Conservation (phyloP, 2,113 vertebrate genomes). For the Arizona elegans region DNA sequence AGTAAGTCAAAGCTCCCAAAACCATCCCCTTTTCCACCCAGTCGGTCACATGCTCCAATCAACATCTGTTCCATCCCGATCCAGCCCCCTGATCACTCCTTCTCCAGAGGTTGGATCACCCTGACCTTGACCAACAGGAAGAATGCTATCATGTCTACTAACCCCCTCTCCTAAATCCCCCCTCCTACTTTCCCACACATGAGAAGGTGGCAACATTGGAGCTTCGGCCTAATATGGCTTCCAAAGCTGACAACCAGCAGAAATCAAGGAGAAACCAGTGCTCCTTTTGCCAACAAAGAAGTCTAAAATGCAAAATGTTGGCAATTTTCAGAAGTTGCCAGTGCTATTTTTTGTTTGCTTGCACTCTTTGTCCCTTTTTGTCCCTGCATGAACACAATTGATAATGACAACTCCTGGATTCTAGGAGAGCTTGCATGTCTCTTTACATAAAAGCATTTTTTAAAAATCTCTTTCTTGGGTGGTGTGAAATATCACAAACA, state of each 20-base stretch:
- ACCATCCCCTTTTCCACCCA: too few relatives aligned
- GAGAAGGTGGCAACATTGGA: too few relatives aligned
- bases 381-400: slow-evolving; percentile 46
- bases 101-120: too few relatives aligned
- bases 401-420: slow-evolving; percentile 17
- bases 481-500: slow-evolving; percentile 37
- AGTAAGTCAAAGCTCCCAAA: too few relatives aligned
- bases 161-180: too few relatives aligned
- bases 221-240: too few relatives aligned
- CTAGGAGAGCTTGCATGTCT: slow-evolving; percentile 32
- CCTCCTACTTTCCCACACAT: too few relatives aligned
- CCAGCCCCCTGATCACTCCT: too few relatives aligned
- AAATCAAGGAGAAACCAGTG: slow-evolving; percentile 30
- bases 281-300: slow-evolving; percentile 19
- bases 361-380: slow-evolving; percentile 4
- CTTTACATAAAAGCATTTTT: slow-evolving; percentile 17
- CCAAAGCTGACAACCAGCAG: neutral
- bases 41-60: too few relatives aligned
- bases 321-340: slow-evolving; percentile 21
- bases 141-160: too few relatives aligned
- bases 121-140: too few relatives aligned
- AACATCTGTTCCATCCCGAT: too few relatives aligned
- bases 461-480: slow-evolving; percentile 31
- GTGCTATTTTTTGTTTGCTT: slow-evolving; percentile 24
- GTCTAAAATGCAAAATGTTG: slow-evolving; percentile 10